phyloP scores from a whole-genome alignment of 1,140 invertebrate genomes.

The Rhynchophorus ferrugineus region DNA sequence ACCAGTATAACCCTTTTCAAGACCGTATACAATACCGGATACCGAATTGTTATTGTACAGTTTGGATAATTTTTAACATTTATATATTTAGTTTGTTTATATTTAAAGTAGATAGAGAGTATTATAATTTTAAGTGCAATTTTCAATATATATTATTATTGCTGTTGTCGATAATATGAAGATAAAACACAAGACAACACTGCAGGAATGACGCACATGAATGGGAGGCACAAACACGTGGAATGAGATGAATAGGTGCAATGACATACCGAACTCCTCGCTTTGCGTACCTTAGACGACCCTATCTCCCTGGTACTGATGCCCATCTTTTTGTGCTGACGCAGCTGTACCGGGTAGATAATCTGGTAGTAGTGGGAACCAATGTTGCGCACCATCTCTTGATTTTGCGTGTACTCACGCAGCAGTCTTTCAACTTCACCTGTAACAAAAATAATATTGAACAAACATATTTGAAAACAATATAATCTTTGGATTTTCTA shows the following conservation, averaged over 20 bases:
- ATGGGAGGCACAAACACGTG: constrained; percentile 5
- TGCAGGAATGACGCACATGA: not conserved
- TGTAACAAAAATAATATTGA: constrained; percentile 51
- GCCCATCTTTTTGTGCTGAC: constrained; percentile 91
- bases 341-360: constrained; percentile 87
- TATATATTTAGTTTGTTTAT: too few relatives aligned
- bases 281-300: constrained; percentile 66
- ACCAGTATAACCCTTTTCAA: too few relatives aligned
- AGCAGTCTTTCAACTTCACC: constrained; percentile 82
- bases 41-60: too few relatives aligned
- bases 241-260: constrained; percentile 36
- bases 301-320: constrained; percentile 83
- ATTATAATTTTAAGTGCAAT: too few relatives aligned
- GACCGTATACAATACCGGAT: too few relatives aligned
- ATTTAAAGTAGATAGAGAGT: too few relatives aligned
- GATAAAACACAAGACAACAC: too few relatives aligned
- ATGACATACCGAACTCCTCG: constrained; percentile 42
- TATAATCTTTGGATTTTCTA: too few relatives aligned
- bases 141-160: too few relatives aligned
- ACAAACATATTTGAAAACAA: too few relatives aligned
- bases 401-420: constrained; percentile 82
- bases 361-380: constrained; percentile 87
- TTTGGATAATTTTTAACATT: too few relatives aligned
- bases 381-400: constrained; percentile 83
- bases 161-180: too few relatives aligned